Evolutionary conservation across 2,113 vertebrate genomes (phyloP).

Genomic region (Hippocampus comes): DNA sequence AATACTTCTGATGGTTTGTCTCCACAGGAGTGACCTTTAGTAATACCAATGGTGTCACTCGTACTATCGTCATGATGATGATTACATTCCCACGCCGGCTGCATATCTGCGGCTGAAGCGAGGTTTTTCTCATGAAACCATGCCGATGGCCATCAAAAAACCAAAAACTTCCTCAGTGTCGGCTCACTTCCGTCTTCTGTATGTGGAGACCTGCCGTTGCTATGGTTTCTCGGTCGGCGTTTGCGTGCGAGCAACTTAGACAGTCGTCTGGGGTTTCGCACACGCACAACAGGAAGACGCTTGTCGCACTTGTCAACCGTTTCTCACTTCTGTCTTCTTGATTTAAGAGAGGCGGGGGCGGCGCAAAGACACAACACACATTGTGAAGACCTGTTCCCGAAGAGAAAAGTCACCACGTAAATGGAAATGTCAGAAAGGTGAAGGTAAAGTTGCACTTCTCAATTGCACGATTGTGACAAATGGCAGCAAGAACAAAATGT

Average conservation of each 20-base stretch:
- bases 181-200: constrained; percentile 81
- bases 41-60: constrained; percentile 12
- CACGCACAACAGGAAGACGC: constrained; percentile 72
- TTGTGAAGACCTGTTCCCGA: not conserved
- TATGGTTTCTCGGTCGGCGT: constrained; percentile 54
- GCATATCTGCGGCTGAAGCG: constrained; percentile 45
- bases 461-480: not conserved
- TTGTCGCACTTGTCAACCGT: constrained; percentile 72
- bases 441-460: not conserved
- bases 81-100: constrained; percentile 66
- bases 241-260: constrained; percentile 77
- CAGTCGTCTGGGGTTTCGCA: constrained; percentile 70
- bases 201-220: constrained; percentile 63
- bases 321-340: constrained; percentile 81
- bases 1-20: not conserved
- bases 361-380: constrained; percentile 48
- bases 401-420: not conserved
- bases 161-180: constrained; percentile 80
- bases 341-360: constrained; percentile 62
- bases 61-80: constrained; percentile 16
- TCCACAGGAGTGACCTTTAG: not conserved
- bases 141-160: constrained; percentile 75
- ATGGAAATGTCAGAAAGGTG: not conserved
- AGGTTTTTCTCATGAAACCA: constrained; percentile 70
- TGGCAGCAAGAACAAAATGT: not conserved